These are phyloP conservation scores for Drosophila fulvimacula DNA, from an alignment of 2,888 invertebrate species.

Conservation along the genomic window DNA sequence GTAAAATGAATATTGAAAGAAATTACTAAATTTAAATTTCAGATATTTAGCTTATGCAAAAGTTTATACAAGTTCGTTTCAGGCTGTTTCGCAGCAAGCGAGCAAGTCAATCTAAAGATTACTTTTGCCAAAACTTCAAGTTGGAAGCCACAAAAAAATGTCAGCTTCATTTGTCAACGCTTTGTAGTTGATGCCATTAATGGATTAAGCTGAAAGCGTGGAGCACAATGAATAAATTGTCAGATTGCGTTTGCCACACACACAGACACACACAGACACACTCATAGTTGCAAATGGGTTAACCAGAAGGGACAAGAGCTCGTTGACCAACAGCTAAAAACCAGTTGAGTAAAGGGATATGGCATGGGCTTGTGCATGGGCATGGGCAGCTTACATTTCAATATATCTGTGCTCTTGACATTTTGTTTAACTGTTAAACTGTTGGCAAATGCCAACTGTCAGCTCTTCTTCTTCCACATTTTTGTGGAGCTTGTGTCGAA, in stretches of 20 bases:
- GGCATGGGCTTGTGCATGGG: not conserved
- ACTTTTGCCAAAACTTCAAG: constrained; percentile 28
- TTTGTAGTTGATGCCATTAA: constrained; percentile 62
- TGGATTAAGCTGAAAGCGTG: constrained; percentile 56
- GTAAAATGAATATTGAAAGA: not conserved
- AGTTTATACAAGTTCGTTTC: not conserved
- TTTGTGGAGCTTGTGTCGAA: constrained; percentile 18
- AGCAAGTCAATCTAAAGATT: constrained; percentile 34
- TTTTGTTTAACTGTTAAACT: constrained; percentile 72
- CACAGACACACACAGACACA: not conserved
- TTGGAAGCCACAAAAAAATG: constrained; percentile 12
- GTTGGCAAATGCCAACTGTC: constrained; percentile 75
- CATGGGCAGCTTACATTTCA: constrained; percentile 64
- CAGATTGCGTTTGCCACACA: constrained; percentile 56
- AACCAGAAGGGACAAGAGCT: constrained; percentile 42
- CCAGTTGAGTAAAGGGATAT: constrained; percentile 6
- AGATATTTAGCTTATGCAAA: not conserved
- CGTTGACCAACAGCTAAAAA: constrained; percentile 36
- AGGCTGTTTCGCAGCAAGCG: not conserved
- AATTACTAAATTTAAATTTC: not conserved
- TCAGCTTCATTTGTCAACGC: constrained; percentile 56
- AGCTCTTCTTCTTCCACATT: constrained; percentile 45
- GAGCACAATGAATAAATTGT: constrained; percentile 75
- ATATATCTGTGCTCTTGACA: constrained; percentile 70
- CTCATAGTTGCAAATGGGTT: constrained; percentile 44